Percentiles rank a stretch among this genome's conserved stretches.
Evolutionary conservation across 30 jellyfish, hydroid and myxozoan genomes (phyloP).

Genomic region (Chrysaora quinquecirrha): DNA sequence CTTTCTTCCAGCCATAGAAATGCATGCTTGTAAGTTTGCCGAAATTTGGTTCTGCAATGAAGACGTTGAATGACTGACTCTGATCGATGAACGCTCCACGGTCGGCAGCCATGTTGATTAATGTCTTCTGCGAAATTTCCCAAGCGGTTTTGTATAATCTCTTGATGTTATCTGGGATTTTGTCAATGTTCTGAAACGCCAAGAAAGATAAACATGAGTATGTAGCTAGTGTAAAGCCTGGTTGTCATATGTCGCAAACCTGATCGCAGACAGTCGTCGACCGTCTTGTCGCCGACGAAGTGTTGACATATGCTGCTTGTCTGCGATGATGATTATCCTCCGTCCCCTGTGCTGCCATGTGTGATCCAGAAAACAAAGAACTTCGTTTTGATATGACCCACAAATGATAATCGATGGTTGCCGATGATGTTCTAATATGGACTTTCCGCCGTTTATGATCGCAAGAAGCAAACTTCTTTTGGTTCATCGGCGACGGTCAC

Average conservation of each 20-base stretch:
- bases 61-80: slow-evolving; percentile 98
- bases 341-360: too few species aligned
- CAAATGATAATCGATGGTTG: too few species aligned
- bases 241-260: too few species aligned
- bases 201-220: neutral
- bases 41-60: slow-evolving; percentile 95
- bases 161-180: slow-evolving; percentile 88
- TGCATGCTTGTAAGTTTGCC: slow-evolving; percentile 95
- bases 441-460: too few species aligned
- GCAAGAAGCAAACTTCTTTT: too few species aligned
- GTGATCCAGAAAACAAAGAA: too few species aligned
- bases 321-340: too few species aligned
- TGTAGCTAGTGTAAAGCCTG: neutral
- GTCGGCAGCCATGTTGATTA: slow-evolving; percentile 98
- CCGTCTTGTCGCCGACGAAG: too few species aligned
- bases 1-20: slow-evolving; percentile 99
- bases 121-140: slow-evolving; percentile 93
- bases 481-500: too few species aligned
- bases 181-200: slow-evolving; percentile 85
- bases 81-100: slow-evolving; percentile 99
- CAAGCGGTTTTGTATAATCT: slow-evolving; percentile 94
- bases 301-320: too few species aligned
- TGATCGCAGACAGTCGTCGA: neutral
- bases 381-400: too few species aligned
- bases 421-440: too few species aligned